These are phyloP conservation scores for Malurus alboscapulatus DNA, from an alignment of 2,113 vertebrate genomes.

Conservation along the genomic window DNA sequence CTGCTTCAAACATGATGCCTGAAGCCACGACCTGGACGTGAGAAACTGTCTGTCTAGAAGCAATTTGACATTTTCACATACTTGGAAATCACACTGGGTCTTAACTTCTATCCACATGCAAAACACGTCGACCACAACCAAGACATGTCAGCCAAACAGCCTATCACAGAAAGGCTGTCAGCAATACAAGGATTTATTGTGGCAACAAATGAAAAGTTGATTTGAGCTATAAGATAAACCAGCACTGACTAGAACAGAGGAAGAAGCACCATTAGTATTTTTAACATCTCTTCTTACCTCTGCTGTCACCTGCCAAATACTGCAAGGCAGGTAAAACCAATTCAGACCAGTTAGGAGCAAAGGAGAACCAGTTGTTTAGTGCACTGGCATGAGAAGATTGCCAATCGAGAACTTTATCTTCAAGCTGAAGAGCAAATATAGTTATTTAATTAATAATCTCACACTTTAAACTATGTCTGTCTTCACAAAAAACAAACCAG, in stretches of 20 bases:
- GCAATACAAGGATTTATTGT: background rate
- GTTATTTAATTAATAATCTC: background rate
- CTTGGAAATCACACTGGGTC: background rate
- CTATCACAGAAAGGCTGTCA: fast-evolving
- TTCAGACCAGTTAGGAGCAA: constrained; percentile 91
- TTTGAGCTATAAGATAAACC: background rate
- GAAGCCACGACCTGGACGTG: background rate
- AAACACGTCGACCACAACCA: background rate
- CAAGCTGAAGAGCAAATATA: constrained; percentile 75
- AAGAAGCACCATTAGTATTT: background rate
- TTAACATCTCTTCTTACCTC: constrained; percentile 72
- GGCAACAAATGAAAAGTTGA: background rate
- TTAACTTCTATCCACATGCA: background rate
- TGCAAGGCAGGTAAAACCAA: constrained; percentile 88
- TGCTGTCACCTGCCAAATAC: constrained; percentile 91
- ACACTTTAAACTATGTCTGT: background rate
- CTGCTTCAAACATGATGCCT: background rate
- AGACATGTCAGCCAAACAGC: background rate
- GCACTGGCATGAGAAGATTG: constrained; percentile 90
- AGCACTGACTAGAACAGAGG: background rate
- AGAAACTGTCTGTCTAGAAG: background rate
- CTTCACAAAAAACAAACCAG: background rate
- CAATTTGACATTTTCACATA: background rate
- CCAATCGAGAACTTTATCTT: constrained; percentile 93
- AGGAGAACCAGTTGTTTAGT: constrained; percentile 92